A percentile compares a stretch with the other conserved stretches of the same genome.
Evolutionary conservation across 1,140 invertebrate genomes (phyloP).

Genomic region (Archivesica marissinica): DNA sequence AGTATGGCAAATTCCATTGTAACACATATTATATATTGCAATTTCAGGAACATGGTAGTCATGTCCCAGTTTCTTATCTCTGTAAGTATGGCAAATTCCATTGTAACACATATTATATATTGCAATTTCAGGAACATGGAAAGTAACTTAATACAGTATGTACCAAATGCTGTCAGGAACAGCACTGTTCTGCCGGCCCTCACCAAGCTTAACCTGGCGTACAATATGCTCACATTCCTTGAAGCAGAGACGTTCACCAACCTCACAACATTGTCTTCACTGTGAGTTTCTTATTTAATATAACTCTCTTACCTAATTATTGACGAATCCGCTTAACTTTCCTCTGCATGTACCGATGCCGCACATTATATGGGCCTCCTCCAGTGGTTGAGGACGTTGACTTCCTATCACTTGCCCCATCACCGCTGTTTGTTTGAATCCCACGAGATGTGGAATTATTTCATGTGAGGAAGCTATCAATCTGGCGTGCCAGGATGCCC

Average conservation of each 20-base stretch:
- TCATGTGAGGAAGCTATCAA: too few relatives aligned
- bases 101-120: not conserved
- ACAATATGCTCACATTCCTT: constrained; percentile 64
- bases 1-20: not conserved
- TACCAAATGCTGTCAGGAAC: constrained; percentile 58
- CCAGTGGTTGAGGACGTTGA: too few relatives aligned
- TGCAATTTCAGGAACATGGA: constrained; percentile 56
- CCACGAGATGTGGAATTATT: too few relatives aligned
- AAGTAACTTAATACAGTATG: constrained; percentile 61
- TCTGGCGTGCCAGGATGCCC: too few relatives aligned
- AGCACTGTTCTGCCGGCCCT: constrained; percentile 54
- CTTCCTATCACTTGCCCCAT: too few relatives aligned
- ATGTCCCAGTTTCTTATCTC: too few relatives aligned
- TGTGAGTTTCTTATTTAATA: constrained; percentile 55
- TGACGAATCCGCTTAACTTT: too few relatives aligned
- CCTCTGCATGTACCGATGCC: too few relatives aligned
- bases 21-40: not conserved
- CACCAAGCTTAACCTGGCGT: constrained; percentile 20
- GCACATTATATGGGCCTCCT: too few relatives aligned
- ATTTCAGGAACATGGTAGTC: constrained; percentile 49
- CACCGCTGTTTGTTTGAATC: too few relatives aligned
- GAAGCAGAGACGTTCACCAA: constrained; percentile 54
- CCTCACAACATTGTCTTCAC: constrained; percentile 43
- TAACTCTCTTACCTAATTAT: too few relatives aligned
- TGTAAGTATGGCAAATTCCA: not conserved